Conservation (phyloP, 2,113 vertebrate species). For the Calypte anna region DNA sequence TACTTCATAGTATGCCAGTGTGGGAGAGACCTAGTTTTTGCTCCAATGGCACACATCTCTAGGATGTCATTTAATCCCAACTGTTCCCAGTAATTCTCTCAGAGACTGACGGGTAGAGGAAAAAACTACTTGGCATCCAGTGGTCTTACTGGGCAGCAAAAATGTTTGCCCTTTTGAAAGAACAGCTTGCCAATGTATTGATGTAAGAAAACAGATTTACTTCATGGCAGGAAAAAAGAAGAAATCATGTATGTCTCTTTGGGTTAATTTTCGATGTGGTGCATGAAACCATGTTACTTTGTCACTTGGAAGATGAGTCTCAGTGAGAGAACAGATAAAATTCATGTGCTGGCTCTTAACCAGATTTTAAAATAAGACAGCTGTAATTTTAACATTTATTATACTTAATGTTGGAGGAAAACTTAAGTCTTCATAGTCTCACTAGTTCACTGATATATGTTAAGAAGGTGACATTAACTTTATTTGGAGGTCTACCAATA, state of each 20-base stretch:
- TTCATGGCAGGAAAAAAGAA: constrained; percentile 16
- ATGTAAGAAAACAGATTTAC: constrained; percentile 18
- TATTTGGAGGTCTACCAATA: neutral
- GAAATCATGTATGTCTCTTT: constrained; percentile 28
- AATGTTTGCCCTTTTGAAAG: neutral
- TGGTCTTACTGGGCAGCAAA: neutral
- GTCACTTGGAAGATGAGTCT: constrained; percentile 7
- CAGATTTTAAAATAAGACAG: neutral
- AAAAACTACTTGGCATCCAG: neutral
- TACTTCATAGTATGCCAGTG: neutral
- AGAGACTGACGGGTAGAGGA: neutral
- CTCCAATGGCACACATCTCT: neutral
- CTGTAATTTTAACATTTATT: constrained; percentile 1
- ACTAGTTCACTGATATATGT: neutral
- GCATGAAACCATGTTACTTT: neutral
- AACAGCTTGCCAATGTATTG: constrained; percentile 31
- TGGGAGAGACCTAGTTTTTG: neutral
- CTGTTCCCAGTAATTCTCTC: neutral
- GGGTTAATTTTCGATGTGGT: neutral
- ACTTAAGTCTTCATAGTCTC: neutral
- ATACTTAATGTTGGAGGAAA: neutral
- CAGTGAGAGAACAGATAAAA: constrained; percentile 42
- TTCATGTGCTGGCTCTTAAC: constrained; percentile 42
- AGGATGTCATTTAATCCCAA: neutral
- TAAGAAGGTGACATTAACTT: neutral